Conservation (phyloP, 1,140 invertebrate species). For the Apis florea region DNA sequence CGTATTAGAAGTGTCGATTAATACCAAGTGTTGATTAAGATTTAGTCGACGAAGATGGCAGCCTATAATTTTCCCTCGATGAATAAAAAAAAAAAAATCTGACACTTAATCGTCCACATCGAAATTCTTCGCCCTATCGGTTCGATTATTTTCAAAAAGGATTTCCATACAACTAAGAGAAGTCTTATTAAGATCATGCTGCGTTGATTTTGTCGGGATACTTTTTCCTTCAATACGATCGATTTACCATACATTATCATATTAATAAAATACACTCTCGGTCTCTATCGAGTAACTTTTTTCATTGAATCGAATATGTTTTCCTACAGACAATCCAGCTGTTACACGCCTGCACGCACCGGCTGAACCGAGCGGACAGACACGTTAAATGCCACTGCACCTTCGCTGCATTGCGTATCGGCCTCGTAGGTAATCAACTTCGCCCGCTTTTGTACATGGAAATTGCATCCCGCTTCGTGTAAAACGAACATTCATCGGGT, state of each 20-base stretch:
- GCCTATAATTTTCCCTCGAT: background rate
- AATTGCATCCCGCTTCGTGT: slow-evolving; percentile 41
- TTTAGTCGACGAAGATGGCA: background rate
- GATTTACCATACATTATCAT: background rate
- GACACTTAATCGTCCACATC: slow-evolving; percentile 23
- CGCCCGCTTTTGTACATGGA: slow-evolving; percentile 18
- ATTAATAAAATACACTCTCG: slow-evolving; percentile 6
- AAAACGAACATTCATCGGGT: background rate
- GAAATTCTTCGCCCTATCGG: background rate
- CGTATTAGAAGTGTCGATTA: background rate
- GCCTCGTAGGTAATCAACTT: slow-evolving; percentile 40
- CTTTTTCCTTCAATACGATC: background rate
- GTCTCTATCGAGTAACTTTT: background rate
- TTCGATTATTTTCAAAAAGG: background rate
- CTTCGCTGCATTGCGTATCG: slow-evolving; percentile 26
- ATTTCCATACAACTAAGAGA: background rate
- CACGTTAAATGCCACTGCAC: slow-evolving; percentile 45
- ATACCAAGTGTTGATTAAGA: background rate
- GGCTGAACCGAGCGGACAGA: background rate
- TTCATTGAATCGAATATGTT: background rate
- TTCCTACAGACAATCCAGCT: background rate
- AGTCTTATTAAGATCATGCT: slow-evolving; percentile 1
- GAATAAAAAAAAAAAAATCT: background rate
- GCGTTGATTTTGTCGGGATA: background rate
- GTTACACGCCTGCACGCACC: slow-evolving; percentile 3